phyloP scores from a whole-genome alignment of 2,888 invertebrate genomes.

The Thera obeliscata region DNA sequence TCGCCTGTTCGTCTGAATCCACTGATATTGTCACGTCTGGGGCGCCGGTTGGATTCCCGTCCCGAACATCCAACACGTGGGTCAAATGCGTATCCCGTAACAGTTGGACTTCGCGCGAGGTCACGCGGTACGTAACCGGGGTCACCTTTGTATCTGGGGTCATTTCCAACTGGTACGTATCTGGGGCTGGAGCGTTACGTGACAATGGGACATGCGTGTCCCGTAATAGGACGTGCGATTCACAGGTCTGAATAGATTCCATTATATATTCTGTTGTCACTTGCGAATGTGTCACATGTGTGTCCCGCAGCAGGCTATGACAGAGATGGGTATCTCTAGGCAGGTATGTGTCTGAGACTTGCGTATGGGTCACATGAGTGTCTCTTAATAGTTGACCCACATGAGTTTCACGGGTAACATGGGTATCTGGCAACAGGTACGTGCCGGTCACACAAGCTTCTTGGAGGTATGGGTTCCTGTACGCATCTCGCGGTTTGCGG shows the following conservation, averaged over 20 bases:
- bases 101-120: conserved; percentile 12
- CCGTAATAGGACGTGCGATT: neutral
- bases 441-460: conserved; percentile 9
- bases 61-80: conserved; percentile 12
- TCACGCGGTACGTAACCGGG: neutral
- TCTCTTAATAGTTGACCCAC: conserved; percentile 4
- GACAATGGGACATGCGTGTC: neutral
- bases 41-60: conserved; percentile 7
- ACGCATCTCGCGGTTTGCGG: conserved; percentile 7
- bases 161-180: neutral
- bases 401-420: conserved; percentile 4
- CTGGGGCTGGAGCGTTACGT: neutral
- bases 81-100: conserved; percentile 17
- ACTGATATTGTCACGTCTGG: conserved; percentile 13
- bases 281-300: conserved; percentile 1
- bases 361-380: conserved; percentile 6
- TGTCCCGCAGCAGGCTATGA: neutral
- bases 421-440: neutral
- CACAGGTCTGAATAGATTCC: neutral
- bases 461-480: conserved; percentile 7
- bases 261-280: no score
- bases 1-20: conserved; percentile 37
- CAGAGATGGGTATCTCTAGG: conserved; percentile 7
- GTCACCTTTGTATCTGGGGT: conserved; percentile 1
- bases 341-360: neutral